Conservation (phyloP, 2,797 vertebrate species). For the Syndactyla subalaris region DNA sequence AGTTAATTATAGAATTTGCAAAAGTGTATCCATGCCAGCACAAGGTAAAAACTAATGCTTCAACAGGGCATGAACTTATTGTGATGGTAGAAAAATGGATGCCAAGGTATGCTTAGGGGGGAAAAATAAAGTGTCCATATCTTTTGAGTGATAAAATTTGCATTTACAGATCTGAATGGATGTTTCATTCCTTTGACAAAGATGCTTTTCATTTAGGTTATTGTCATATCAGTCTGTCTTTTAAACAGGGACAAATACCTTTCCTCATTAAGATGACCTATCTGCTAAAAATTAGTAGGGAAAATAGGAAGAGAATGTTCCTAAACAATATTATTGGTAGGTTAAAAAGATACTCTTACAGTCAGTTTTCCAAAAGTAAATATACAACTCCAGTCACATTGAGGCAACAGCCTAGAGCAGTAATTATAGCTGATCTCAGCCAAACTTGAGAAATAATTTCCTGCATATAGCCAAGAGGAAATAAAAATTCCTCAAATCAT, state of each 20-base stretch:
- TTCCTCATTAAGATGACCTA: background rate
- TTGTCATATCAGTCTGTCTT: background rate
- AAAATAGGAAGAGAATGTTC: background rate
- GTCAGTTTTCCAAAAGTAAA: background rate
- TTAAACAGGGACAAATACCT: background rate
- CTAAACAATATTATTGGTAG: background rate
- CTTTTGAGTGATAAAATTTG: background rate
- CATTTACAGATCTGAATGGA: background rate
- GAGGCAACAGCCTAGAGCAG: background rate
- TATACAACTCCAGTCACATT: background rate
- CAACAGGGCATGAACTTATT: background rate
- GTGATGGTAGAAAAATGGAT: background rate
- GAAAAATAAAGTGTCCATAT: background rate
- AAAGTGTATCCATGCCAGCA: background rate
- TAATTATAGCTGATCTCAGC: background rate
- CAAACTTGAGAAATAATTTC: background rate
- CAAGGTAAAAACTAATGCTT: background rate
- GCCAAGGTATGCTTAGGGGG: background rate
- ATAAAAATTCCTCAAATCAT: background rate
- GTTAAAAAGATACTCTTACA: background rate
- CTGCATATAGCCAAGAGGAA: background rate
- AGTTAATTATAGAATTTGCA: background rate
- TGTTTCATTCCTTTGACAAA: background rate
- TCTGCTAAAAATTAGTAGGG: background rate
- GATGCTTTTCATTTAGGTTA: background rate